Evolutionary conservation across 2,797 vertebrate genomes (phyloP).

Genomic region (Aplochiton taeniatus): DNA sequence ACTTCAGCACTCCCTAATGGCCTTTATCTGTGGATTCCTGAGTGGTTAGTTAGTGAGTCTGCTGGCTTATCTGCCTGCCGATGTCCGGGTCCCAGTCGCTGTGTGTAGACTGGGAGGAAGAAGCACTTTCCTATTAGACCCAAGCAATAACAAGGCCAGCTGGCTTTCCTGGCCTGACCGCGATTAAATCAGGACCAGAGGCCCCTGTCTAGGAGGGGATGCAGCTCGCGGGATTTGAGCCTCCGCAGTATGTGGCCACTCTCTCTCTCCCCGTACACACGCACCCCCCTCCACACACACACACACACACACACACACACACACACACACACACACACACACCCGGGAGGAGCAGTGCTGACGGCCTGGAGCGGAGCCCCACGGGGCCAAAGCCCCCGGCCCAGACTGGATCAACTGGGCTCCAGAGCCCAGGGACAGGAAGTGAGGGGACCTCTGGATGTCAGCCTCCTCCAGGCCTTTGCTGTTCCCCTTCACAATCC

Average conservation of each 20-base stretch:
- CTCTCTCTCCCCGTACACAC: conserved; percentile 14
- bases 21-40: conserved; percentile 55
- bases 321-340: background rate
- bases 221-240: conserved; percentile 51
- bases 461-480: conserved; percentile 51
- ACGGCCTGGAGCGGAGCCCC: conserved; percentile 24
- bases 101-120: conserved; percentile 35
- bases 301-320: background rate
- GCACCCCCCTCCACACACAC: background rate
- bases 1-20: conserved; percentile 36
- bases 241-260: conserved; percentile 46
- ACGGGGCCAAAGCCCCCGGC: conserved; percentile 49
- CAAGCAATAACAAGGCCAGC: conserved; percentile 59
- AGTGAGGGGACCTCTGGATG: conserved; percentile 64
- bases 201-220: conserved; percentile 48
- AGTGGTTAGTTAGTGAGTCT: conserved; percentile 52
- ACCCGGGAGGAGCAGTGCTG: background rate
- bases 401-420: conserved; percentile 32
- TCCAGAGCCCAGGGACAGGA: conserved; percentile 59
- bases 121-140: conserved; percentile 49
- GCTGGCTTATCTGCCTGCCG: conserved; percentile 55
- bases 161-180: conserved; percentile 55
- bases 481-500: conserved; percentile 23
- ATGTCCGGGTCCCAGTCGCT: conserved; percentile 46
- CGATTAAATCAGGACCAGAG: conserved; percentile 68